phyloP scores from a whole-genome alignment of 2,888 invertebrate species.

The Anarsia innoxiella region DNA sequence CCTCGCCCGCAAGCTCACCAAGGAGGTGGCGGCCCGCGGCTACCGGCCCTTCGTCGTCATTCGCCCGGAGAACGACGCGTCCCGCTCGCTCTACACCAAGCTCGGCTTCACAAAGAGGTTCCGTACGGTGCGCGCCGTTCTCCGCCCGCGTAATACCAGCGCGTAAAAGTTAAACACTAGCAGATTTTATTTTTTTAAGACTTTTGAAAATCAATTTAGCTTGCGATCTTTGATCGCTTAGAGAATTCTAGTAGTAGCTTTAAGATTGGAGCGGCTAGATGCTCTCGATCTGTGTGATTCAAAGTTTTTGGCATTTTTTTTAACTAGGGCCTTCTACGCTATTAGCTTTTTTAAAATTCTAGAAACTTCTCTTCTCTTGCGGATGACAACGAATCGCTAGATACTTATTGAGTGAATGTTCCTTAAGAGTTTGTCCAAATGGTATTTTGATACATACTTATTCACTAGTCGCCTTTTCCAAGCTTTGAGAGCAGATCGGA shows the following conservation, averaged over 20 bases:
- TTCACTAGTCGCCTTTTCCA: conserved; percentile 31
- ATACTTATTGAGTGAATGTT: conserved; percentile 9
- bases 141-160: conserved; percentile 75
- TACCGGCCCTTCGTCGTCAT: conserved; percentile 92
- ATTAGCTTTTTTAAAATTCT: conserved; percentile 40
- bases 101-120: conserved; percentile 87
- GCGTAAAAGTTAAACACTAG: conserved; percentile 57
- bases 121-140: conserved; percentile 86
- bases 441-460: conserved; percentile 34
- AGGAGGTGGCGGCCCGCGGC: conserved; percentile 80
- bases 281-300: conserved; percentile 52
- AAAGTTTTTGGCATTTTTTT: conserved; percentile 17
- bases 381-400: conserved; percentile 40
- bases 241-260: conserved; percentile 70
- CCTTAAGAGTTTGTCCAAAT: conserved; percentile 25
- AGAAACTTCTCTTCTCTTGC: conserved; percentile 28
- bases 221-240: conserved; percentile 72
- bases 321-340: conserved; percentile 34
- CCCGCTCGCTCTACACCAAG: conserved; percentile 87
- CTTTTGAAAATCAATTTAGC: conserved; percentile 71
- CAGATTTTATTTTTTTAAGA: conserved; percentile 76
- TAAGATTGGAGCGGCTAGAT: conserved; percentile 62
- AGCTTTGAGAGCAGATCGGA: conserved; percentile 42
- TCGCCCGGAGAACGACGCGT: conserved; percentile 89
- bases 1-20: conserved; percentile 80